Percentiles rank a stretch among this genome's conserved stretches.
Evolutionary conservation across 2,797 vertebrate species (phyloP).

Genomic region (Masticophis lateralis): DNA sequence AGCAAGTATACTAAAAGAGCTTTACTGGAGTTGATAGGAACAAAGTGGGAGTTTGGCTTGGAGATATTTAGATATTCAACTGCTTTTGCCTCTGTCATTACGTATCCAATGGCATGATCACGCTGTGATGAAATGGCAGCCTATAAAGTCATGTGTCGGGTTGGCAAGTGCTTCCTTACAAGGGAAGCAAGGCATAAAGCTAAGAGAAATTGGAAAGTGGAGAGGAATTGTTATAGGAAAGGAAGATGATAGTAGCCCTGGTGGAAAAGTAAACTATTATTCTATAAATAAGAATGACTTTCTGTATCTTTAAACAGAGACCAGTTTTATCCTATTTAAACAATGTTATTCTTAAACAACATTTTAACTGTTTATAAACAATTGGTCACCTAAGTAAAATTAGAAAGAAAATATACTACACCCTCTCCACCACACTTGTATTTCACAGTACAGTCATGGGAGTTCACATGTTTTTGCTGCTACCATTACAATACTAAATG

Average conservation of each 20-base stretch:
- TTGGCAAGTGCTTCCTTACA: background rate
- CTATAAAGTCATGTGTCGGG: background rate
- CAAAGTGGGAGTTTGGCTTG: background rate
- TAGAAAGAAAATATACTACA: background rate
- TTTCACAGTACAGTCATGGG: background rate
- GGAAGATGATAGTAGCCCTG: background rate
- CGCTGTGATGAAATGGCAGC: background rate
- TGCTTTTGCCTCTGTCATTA: background rate
- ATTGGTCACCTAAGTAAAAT: background rate
- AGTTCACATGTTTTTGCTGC: background rate
- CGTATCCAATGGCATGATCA: background rate
- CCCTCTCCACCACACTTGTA: background rate
- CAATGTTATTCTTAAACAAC: background rate
- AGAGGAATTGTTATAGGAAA: background rate
- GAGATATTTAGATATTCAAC: background rate
- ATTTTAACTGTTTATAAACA: background rate
- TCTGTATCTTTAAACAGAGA: background rate
- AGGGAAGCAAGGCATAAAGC: background rate
- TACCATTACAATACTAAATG: background rate
- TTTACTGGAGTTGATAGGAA: background rate
- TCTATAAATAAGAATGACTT: background rate
- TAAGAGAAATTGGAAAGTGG: background rate
- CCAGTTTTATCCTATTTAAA: background rate
- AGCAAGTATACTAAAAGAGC: background rate
- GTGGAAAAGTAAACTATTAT: background rate